Evolutionary conservation across 2,888 invertebrate species (phyloP), one percentile per base, ranked within the genome.

Genomic region (Andrena bucephala): DNA sequence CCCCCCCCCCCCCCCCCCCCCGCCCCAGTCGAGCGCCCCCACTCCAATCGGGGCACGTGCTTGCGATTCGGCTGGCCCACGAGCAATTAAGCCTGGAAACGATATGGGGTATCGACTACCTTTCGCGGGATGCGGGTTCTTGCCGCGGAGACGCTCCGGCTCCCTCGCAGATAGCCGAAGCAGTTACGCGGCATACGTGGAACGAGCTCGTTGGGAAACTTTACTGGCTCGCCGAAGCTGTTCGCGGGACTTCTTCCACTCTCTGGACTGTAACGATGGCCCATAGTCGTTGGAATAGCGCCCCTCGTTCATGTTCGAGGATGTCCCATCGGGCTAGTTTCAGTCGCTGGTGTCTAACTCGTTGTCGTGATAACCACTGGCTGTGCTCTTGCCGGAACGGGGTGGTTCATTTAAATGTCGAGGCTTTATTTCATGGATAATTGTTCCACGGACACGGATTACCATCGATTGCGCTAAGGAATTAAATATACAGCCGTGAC

Each of bases 71-170:
- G 54, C 69, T 66, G 73, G 83, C 83, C 85, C 85, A 84, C 87
- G 89, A 90, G 85, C 90, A 90, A 91, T 91, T 91, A 91, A 91
- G 88, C 84, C 77, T 66, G 71, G 71, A 85, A 88, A 89, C 89
- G 87, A 87, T 42, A 83, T 84, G 79, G 74, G 8, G 72, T 71
- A 36, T 54, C 66, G 36, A 29, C 13, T 31, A 5, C 0, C n/a
- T n/a, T 29, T 16, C 16, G 36, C 4, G 7, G 24, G 8, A 36
- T 2, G 7, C 20, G 33, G 27, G 8, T 13, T 24, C 24, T 27
- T 27, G 10, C 10, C 10, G 20, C 24, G 54, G 27, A 24, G 20
- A 52, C 54, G 54, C 24, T 20, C 10, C 54, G 24, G 10, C 20
- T 24, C 10, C 10, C 57, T 24, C 24, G 1, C 27, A 20, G 20